Base-by-base conservation (phyloP, 2,113 vertebrate genomes). In the Cavia porcellus region DNA sequence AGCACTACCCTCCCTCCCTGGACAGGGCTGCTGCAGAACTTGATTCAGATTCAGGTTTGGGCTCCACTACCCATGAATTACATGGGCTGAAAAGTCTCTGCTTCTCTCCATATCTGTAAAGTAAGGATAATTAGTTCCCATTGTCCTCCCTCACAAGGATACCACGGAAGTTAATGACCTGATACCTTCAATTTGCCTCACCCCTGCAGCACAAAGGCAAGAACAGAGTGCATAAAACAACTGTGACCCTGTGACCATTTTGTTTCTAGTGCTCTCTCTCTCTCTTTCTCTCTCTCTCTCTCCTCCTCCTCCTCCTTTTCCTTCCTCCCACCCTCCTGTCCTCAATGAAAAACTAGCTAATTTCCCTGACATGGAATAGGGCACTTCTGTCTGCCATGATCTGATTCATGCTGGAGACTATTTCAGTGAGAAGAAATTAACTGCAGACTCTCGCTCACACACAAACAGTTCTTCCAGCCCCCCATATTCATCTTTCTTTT, bases 271-370 rank as follows among this genome's bases (percentile, higher is more conserved):
- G 77, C 19, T 3, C 42, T 22, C 28, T 45, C 59, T 62, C 6
- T 62, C 45, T 64, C 61, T 45, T 55, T 80, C 62, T 83, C 50
- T 89, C 45, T 83, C 20, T 10, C n/a, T n/a, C n/a, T n/a, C n/a
- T n/a, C n/a, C n/a, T n/a, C n/a, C n/a, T n/a, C n/a, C n/a, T n/a
- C n/a, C n/a, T n/a, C n/a, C n/a, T n/a, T n/a, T n/a, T n/a, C n/a
- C 24, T 50, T 50, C 45, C 89, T 50, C 64, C 80, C 68, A 52
- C 85, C 62, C 75, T 19, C 4, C 80, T 89, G 57, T 89, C n/a
- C 50, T 91, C 94, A 95, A 64, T 96, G 88, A 95, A 97, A 98
- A 96, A 92, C 90, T 83, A 97, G 87, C 93, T 98, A 96, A 97
- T 97, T 97, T 94, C 92, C 77, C 45, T 96, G 96, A 97, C 89